Conservation (phyloP, 2,113 vertebrate species). For the Colossoma macropomum region DNA sequence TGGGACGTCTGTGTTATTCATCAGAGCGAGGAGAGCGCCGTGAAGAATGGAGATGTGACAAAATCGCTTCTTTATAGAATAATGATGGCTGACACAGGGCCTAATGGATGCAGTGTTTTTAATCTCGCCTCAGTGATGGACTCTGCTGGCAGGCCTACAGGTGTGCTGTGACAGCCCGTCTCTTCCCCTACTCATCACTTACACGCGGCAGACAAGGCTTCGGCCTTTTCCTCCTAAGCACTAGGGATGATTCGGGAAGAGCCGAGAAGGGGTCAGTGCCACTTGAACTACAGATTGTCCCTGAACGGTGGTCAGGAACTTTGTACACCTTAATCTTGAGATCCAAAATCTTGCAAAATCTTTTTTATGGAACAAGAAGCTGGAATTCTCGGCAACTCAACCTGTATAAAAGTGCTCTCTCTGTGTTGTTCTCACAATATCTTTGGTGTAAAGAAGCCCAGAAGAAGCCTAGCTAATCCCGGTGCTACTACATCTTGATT, state of each 20-base stretch:
- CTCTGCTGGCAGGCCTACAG: slow-evolving; percentile 68
- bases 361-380: neutral
- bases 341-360: neutral
- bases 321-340: too few relatives aligned
- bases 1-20: slow-evolving; percentile 73
- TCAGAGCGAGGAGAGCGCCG: slow-evolving; percentile 69
- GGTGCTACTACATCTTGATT: too few relatives aligned
- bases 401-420: neutral
- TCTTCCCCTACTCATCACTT: slow-evolving; percentile 56
- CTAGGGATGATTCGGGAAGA: neutral
- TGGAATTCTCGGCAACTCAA: neutral
- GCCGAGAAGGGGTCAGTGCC: slow-evolving; percentile 11
- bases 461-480: too few relatives aligned
- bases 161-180: slow-evolving; percentile 65
- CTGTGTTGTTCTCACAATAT: neutral
- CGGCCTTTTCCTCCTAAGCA: slow-evolving; percentile 26
- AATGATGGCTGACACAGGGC: slow-evolving; percentile 76
- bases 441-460: neutral
- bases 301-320: neutral
- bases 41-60: slow-evolving; percentile 83
- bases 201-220: slow-evolving; percentile 28
- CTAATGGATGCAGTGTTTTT: slow-evolving; percentile 78
- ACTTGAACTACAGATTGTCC: neutral
- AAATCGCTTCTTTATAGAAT: slow-evolving; percentile 78
- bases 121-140: slow-evolving; percentile 59